Conservation (phyloP, 2,797 vertebrate genomes). For the Carapus acus region DNA sequence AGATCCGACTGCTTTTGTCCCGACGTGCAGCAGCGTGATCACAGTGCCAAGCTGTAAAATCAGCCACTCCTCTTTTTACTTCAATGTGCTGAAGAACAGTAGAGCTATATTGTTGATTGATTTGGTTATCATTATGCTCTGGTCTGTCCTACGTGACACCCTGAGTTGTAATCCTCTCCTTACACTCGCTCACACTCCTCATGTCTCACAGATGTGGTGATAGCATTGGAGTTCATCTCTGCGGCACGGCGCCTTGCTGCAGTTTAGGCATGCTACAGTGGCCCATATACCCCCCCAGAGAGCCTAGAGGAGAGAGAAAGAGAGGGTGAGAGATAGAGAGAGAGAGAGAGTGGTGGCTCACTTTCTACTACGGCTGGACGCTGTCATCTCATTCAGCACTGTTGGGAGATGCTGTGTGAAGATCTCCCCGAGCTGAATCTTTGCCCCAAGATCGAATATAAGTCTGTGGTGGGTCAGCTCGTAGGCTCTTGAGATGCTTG, state of each 20-base stretch:
- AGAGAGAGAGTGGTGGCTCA: conserved; percentile 15
- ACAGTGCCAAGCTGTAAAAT: no score
- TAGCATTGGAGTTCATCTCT: conserved; percentile 62
- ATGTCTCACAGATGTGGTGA: conserved; percentile 49
- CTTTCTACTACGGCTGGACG: conserved; percentile 22
- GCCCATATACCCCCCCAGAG: conserved; percentile 48
- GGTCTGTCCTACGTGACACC: conserved; percentile 19
- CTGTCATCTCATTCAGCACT: conserved; percentile 24
- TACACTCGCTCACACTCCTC: conserved; percentile 13
- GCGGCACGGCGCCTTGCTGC: conserved; percentile 65
- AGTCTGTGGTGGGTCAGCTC: no score
- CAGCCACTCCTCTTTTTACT: background rate
- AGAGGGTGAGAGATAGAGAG: conserved; percentile 14
- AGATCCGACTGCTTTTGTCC: no score
- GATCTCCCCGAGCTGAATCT: conserved; percentile 5
- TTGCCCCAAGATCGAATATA: no score
- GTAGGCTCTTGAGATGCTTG: background rate
- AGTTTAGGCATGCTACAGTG: conserved; percentile 67
- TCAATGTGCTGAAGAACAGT: no score
- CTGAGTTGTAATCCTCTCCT: conserved; percentile 52
- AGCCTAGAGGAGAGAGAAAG: conserved; percentile 24
- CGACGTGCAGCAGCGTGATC: no score
- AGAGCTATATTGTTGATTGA: conserved; percentile 6
- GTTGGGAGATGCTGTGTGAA: conserved; percentile 6
- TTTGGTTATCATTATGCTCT: conserved; percentile 1